Base-by-base conservation (phyloP, 2,888 invertebrate species). In the Acrobasis repandana region DNA sequence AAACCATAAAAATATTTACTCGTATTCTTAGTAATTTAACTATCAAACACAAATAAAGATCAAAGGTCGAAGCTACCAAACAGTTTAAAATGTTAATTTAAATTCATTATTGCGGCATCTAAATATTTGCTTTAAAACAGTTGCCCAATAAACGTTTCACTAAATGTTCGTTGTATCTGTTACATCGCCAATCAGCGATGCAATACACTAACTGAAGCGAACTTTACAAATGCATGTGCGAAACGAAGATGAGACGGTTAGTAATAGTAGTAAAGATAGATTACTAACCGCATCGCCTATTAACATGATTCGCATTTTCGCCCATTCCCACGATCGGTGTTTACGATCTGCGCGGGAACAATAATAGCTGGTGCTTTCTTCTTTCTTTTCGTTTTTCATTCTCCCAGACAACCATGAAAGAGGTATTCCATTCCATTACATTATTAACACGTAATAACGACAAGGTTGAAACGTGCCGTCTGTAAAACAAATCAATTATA, bases 391-490 rank as follows among this genome's bases (percentile, higher is more conserved):
- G n/a, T n/a, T n/a, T n/a, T n/a, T n/a, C n/a, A n/a, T n/a, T n/a
- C n/a, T n/a, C n/a, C n/a, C n/a, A n/a, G n/a, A n/a, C 28, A 28
- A 28, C 28, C 28, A 28, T 28, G 2, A 6, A 6, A 6, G 28
- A n/a, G 28, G 2, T 5, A 28, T 8, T 80, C 80, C 82, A 79
- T 79, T 76, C 79, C 76, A 80, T 79, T 77, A 76, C 74, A 76
- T 79, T 85, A 84, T 86, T 87, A 84, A 86, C 85, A 81, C 76
- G 71, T 80, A 76, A 83, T 85, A 82, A 84, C 77, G 75, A 78
- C 75, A 71, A 63, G 77, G 80, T 83, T 76, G 76, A 75, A 70
- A 67, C 69, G 71, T 66, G 72, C 79, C 78, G 80, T 72, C 76
- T 79, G 74, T 77, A 77, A 80, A 80, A 80, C 80, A 77, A 77